A percentile compares a stretch with the other conserved stretches of the same genome.
These are phyloP conservation scores for Gymnorhina tibicen DNA, from an alignment of 2,113 vertebrate genomes.

Conservation along the genomic window DNA sequence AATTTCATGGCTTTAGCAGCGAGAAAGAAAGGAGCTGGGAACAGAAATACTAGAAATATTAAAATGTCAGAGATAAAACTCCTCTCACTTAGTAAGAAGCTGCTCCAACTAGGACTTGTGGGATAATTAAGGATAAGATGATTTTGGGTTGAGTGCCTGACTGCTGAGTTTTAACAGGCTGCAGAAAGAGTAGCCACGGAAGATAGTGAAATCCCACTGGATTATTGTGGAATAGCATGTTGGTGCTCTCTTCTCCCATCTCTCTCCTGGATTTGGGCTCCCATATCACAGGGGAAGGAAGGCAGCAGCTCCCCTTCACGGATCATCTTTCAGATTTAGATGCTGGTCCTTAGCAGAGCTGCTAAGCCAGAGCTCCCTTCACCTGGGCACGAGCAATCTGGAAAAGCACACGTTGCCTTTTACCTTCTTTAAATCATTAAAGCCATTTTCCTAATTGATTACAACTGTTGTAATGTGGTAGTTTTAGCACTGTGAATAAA, in stretches of 20 bases:
- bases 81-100: not conserved
- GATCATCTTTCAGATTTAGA: too few relatives aligned
- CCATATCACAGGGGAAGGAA: not conserved
- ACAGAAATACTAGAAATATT: not conserved
- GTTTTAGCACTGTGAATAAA: not conserved
- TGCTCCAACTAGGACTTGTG: not conserved
- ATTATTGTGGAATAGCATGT: not conserved
- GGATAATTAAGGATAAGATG: not conserved
- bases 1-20: not conserved
- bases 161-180: not conserved
- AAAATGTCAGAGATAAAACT: not conserved
- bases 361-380: not conserved
- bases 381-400: fast-evolving
- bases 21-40: not conserved
- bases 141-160: not conserved
- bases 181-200: not conserved
- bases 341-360: not conserved
- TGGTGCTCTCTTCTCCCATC: not conserved
- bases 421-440: not conserved
- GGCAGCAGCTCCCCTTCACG: not conserved
- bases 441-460: conserved; percentile 16
- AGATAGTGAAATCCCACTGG: not conserved
- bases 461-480: not conserved
- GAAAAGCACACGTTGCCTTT: not conserved
- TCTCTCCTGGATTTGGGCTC: not conserved